Evolutionary conservation across 2,113 vertebrate species (phyloP).

Genomic region (Protobothrops mucrosquamatus): DNA sequence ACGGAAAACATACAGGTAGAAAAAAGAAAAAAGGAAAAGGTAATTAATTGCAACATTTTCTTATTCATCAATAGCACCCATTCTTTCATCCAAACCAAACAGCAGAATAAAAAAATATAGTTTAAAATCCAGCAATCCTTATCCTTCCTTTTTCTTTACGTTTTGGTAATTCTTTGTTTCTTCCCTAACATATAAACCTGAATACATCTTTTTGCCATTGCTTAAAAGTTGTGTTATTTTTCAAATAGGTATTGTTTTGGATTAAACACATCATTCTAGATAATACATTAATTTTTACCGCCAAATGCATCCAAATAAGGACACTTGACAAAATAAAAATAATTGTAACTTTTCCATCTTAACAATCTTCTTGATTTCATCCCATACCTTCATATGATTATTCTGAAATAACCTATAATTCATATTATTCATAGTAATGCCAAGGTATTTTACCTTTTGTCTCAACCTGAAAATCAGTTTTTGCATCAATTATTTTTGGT

Average conservation of each 20-base stretch:
- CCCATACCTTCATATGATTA: neutral
- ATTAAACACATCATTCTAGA: neutral
- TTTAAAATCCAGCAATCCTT: neutral
- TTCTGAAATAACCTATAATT: neutral
- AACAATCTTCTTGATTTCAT: neutral
- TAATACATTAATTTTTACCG: neutral
- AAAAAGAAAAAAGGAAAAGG: neutral
- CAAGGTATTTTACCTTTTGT: neutral
- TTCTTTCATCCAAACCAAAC: neutral
- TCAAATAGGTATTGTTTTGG: neutral
- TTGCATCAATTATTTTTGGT: neutral
- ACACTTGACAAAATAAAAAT: neutral
- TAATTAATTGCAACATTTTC: neutral
- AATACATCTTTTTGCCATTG: neutral
- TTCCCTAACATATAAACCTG: neutral
- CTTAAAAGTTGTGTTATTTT: neutral
- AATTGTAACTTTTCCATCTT: neutral
- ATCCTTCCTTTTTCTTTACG: neutral
- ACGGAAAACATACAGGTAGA: neutral
- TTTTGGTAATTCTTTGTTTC: neutral
- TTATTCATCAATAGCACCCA: neutral
- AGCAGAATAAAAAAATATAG: neutral
- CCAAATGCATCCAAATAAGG: neutral
- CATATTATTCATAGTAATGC: neutral
- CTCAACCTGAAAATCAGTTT: neutral